Conservation (phyloP, 2,797 vertebrate genomes). For the Urophycis tenuis region DNA sequence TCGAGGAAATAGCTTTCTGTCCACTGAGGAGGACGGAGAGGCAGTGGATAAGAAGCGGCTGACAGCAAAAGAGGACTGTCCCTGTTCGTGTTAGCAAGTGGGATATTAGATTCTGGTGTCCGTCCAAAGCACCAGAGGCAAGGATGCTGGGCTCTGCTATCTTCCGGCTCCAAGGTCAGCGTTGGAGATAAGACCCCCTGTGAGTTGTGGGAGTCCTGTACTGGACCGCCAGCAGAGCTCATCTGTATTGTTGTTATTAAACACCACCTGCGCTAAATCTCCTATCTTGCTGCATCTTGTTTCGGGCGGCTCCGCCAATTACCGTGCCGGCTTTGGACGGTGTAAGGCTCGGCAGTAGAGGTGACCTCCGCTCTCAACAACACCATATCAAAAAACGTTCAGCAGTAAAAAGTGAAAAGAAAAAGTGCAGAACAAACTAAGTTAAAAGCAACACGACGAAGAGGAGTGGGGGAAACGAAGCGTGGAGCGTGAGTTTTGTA, state of each 20-base stretch:
- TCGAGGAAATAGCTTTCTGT: neutral
- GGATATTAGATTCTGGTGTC: slow-evolving; percentile 47
- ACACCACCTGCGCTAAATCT: slow-evolving; percentile 35
- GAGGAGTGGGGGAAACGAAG: slow-evolving; percentile 19
- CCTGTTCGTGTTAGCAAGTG: slow-evolving; percentile 12
- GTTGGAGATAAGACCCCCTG: slow-evolving; percentile 44
- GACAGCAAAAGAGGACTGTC: slow-evolving; percentile 31
- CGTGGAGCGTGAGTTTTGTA: slow-evolving; percentile 12
- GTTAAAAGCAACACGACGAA: slow-evolving; percentile 7
- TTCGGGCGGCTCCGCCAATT: slow-evolving; percentile 39
- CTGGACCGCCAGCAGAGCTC: slow-evolving; percentile 27
- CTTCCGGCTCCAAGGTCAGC: slow-evolving; percentile 51
- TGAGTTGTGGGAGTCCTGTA: slow-evolving; percentile 30
- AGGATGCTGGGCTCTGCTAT: slow-evolving; percentile 32
- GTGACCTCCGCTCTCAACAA: slow-evolving; percentile 41
- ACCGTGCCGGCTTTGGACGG: slow-evolving; percentile 19
- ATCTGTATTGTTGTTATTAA: slow-evolving; percentile 41
- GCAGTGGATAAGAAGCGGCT: slow-evolving; percentile 9
- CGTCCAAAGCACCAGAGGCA: slow-evolving; percentile 36
- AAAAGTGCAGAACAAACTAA: slow-evolving; percentile 12
- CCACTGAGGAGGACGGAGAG: neutral
- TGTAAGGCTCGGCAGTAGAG: slow-evolving; percentile 22
- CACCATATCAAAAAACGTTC: slow-evolving; percentile 39
- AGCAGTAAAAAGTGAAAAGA: slow-evolving; percentile 15
- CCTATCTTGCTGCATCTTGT: slow-evolving; percentile 49